Percentiles rank a stretch among this genome's conserved stretches.
Conservation (phyloP, 37 sponge, comb jelly and placozoan genomes). For the Lycopodina hypogea region DNA sequence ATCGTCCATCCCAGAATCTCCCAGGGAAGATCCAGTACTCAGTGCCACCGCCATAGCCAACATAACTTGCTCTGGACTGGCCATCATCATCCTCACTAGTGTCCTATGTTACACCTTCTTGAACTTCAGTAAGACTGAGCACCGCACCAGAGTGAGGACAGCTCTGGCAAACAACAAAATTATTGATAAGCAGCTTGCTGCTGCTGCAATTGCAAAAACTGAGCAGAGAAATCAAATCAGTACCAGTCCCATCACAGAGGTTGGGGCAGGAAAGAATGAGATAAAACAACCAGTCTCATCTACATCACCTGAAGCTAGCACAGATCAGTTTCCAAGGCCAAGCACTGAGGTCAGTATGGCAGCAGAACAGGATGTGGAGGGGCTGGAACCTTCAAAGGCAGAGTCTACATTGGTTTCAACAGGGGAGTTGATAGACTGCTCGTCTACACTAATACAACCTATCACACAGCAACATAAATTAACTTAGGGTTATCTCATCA, state of each 20-base stretch:
- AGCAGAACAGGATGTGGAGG: no score
- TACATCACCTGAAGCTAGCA: neutral
- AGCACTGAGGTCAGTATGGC: neutral
- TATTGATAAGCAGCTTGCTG: conserved; percentile 33
- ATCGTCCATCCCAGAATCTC: neutral
- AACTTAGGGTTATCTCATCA: no score
- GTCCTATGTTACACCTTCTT: conserved; percentile 7
- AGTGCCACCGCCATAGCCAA: conserved; percentile 42
- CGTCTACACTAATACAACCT: no score
- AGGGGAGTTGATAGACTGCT: no score
- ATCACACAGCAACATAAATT: no score
- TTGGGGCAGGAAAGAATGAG: neutral
- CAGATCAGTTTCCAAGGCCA: no score
- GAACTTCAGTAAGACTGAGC: conserved; percentile 14
- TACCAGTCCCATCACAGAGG: neutral
- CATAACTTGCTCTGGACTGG: conserved; percentile 7
- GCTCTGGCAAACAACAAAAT: conserved; percentile 43
- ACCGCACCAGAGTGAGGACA: conserved; percentile 6
- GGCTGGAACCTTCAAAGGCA: no score
- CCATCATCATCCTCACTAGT: conserved; percentile 10
- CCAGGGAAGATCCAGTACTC: neutral
- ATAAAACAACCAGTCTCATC: neutral
- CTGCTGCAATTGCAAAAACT: neutral
- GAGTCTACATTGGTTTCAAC: no score
- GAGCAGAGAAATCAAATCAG: neutral